Conservation (phyloP, 2,113 vertebrate species). For the Lagenorhynchus albirostris region DNA sequence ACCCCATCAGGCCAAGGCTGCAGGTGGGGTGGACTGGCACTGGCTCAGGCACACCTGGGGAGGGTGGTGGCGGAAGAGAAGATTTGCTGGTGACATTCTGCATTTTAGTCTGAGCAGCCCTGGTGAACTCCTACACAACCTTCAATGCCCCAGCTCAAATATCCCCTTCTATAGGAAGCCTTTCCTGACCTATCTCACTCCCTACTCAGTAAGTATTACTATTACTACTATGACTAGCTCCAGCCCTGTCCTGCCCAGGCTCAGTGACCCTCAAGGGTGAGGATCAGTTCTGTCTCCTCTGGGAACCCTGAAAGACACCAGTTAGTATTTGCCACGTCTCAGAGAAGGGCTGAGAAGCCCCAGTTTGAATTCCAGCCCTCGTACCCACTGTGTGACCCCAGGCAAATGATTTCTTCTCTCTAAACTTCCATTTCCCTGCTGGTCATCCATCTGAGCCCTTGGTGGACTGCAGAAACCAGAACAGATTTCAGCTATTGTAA, state of each 20-base stretch:
- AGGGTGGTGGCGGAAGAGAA: background rate
- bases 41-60: background rate
- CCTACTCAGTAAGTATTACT: background rate
- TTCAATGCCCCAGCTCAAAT: background rate
- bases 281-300: background rate
- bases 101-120: background rate
- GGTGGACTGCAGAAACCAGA: rapidly evolving
- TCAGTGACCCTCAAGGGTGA: background rate
- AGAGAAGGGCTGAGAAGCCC: background rate
- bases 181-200: background rate
- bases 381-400: background rate
- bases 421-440: background rate
- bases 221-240: background rate
- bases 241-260: background rate
- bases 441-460: background rate
- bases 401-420: background rate
- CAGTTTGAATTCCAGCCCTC: background rate
- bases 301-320: background rate
- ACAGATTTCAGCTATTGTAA: background rate
- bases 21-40: background rate
- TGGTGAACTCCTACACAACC: background rate
- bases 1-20: background rate
- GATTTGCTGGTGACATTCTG: background rate
- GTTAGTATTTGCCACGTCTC: background rate
- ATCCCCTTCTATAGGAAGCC: background rate